Evolutionary conservation across 2,113 vertebrate species (phyloP).

Genomic region (Prunella fulvescens): DNA sequence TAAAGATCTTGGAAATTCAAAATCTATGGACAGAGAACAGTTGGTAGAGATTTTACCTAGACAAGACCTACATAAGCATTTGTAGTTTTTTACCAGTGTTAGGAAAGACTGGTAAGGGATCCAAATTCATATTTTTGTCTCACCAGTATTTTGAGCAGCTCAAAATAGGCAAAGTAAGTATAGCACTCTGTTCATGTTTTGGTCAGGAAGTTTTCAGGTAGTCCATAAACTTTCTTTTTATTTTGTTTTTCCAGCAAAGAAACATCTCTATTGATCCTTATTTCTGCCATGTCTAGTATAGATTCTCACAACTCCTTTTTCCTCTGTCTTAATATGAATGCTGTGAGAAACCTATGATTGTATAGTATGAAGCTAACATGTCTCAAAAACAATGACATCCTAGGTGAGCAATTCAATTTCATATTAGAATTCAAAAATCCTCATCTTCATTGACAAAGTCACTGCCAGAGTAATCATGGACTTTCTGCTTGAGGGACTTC

Average conservation of each 20-base stretch:
- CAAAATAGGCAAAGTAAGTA: neutral
- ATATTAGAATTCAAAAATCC: neutral
- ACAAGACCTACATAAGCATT: neutral
- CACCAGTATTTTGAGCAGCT: neutral
- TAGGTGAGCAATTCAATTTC: neutral
- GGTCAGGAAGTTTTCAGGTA: neutral
- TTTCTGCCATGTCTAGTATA: neutral
- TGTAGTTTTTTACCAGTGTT: neutral
- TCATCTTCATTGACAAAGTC: neutral
- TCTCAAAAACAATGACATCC: neutral
- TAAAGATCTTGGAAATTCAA: neutral
- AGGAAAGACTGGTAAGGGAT: neutral
- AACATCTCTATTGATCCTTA: neutral
- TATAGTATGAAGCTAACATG: neutral
- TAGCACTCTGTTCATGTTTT: neutral
- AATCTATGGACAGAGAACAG: neutral
- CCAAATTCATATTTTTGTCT: neutral
- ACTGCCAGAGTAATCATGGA: neutral
- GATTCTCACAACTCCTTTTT: neutral
- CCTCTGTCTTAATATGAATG: neutral
- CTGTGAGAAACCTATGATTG: neutral
- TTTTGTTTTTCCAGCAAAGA: neutral
- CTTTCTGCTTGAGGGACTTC: neutral
- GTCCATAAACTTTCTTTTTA: neutral
- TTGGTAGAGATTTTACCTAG: neutral